Evolutionary conservation across 35 echinoderm and acorn worm species (phyloP), one percentile per base, ranked within the genome.

Genomic region (Holothuria glaberrima): DNA sequence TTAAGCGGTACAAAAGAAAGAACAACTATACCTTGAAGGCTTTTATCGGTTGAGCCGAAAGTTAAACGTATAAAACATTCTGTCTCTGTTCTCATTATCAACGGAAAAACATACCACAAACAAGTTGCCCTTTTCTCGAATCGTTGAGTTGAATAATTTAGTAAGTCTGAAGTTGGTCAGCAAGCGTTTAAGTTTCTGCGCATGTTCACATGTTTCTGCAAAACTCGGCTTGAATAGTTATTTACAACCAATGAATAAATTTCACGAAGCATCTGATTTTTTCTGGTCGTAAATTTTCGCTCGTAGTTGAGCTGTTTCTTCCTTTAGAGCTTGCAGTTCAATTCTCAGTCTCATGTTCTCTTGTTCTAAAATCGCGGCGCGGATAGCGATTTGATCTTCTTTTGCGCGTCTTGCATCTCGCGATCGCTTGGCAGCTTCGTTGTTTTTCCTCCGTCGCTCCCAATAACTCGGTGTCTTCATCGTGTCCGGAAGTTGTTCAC

Each of bases 361-460:
- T 61, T 98, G 96, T 77, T 98, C 96, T 0, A 98, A 91, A 63
- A 98, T 69, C 36, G 96, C 96, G 12, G 96, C 96, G 17, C 96
- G 85, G 59, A 98, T 98, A 24, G 96, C 96, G 44, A 98, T 92
- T 88, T 98, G 93, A 64, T 98, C 96, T 64, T 98, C 96, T 83
- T 98, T 98, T 17, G 96, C 92, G 20, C 93, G 79, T 12, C 96
- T 73, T 9, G 96, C 91, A 86, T 98, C 96, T 13, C 96, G 78
- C 14, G 93, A 94, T 58, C 96, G 52, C 45, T 98, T 98, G 0
- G 96, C 96, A 33, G 96, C 96, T 58, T 98, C 96, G 69, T 98
- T 98, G 44, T 98, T 98, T 75, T 98, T 98, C 68, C 96, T 78
- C 82, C 96, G 75, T 34, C 96, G 78, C 65, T 98, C 96, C 96